Base-by-base conservation (phyloP, 35 echinoderm and acorn worm species). In the Amphiura filiformis region DNA sequence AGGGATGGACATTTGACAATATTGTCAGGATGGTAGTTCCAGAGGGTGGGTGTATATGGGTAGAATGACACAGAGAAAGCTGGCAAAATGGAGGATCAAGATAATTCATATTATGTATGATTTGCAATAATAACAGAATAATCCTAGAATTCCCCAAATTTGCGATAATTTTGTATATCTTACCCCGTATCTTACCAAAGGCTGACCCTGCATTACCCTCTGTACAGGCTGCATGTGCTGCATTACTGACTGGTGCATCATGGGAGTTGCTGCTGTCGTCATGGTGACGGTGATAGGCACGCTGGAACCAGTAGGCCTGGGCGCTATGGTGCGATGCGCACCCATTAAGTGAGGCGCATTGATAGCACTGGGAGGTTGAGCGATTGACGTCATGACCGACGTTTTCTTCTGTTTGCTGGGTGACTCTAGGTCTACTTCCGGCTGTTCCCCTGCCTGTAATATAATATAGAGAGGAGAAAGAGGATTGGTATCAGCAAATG, bases 391-490 rank as follows among this genome's bases (percentile, higher is more conserved):
- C 49, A 56, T 85, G 32, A 35, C 78, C 13, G 84, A 56, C 23
- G 79, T 84, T 84, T 93, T 94, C 89, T 99, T 94, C 86, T 97
- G 91, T 52, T 94, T 98, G 39, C 79, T 91, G 32, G 89, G 90
- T 12, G 88, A 93, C 42, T 97, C 87, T 4, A 90, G 90, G n/a
- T 91, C 92, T 52, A 88, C 79, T 40, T 81, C 81, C 39, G 88
- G 88, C 56, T 94, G 90, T 20, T 94, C 92, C 5, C 92, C 96
- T 82, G 96, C 96, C 96, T 98, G 87, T 15, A n/a, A n/a, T n/a
- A n/a, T n/a, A n/a, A n/a, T n/a, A n/a, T n/a, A n/a, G n/a, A n/a
- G n/a, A n/a, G n/a, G n/a, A n/a, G n/a, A n/a, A n/a, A n/a, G n/a
- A n/a, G n/a, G n/a, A n/a, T n/a, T n/a, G n/a, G n/a, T n/a, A n/a